Percentiles rank a stretch among this genome's conserved stretches.
These are phyloP conservation scores for Drosophila aff. DNA, from an alignment of 1,140 invertebrate species.

Conservation along the genomic window DNA sequence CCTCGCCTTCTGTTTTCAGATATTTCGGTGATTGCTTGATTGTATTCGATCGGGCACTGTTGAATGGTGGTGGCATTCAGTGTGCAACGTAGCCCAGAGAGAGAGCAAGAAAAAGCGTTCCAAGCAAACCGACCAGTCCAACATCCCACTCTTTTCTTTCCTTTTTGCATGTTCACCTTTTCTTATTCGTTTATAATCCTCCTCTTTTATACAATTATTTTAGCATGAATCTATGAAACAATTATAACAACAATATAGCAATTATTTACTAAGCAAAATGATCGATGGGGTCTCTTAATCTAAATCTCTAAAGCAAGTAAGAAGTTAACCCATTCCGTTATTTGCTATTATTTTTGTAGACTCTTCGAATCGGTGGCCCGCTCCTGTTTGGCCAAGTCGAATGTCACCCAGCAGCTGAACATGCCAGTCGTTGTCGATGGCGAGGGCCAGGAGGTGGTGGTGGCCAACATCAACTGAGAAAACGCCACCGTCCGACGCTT, in stretches of 20 bases:
- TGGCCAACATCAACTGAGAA: slow-evolving; percentile 75
- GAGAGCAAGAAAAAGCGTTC: slow-evolving; percentile 38
- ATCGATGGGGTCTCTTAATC: background rate
- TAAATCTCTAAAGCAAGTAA: background rate
- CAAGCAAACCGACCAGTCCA: slow-evolving; percentile 15
- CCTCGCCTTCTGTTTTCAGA: slow-evolving; percentile 79
- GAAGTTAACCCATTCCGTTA: background rate
- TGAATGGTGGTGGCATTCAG: slow-evolving; percentile 44
- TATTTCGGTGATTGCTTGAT: slow-evolving; percentile 89
- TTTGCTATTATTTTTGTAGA: slow-evolving; percentile 86
- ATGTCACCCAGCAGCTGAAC: slow-evolving; percentile 76
- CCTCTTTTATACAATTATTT: slow-evolving; percentile 38
- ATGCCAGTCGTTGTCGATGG: slow-evolving; percentile 74
- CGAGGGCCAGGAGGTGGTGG: slow-evolving; percentile 68
- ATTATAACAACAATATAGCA: slow-evolving; percentile 14
- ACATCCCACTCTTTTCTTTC: slow-evolving; percentile 16
- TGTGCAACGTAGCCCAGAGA: slow-evolving; percentile 48
- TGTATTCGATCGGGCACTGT: slow-evolving; percentile 82
- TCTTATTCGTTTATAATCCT: slow-evolving; percentile 46
- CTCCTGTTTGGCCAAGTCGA: slow-evolving; percentile 94
- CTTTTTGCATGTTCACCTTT: slow-evolving; percentile 43
- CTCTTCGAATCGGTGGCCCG: slow-evolving; percentile 97
- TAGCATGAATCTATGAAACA: slow-evolving; percentile 34
- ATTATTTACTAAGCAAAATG: slow-evolving; percentile 31
- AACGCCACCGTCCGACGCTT: slow-evolving; percentile 59